Percentiles rank a stretch among this genome's conserved stretches.
phyloP scores from a whole-genome alignment of 2,888 invertebrate species.

The Nipponacmea schrenckii region DNA sequence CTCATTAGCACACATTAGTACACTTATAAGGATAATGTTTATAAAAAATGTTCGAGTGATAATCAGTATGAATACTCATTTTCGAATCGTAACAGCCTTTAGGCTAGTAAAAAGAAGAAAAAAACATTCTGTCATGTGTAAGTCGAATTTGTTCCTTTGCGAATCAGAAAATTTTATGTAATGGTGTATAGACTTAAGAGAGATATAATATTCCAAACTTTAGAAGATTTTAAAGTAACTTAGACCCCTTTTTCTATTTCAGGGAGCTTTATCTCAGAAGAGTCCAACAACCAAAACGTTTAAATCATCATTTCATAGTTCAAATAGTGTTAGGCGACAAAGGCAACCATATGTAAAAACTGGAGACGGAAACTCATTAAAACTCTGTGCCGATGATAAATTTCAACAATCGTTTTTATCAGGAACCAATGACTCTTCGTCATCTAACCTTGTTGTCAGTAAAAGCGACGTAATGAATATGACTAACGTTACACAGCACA shows the following conservation, averaged over 20 bases:
- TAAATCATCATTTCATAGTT: not conserved
- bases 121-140: too few species aligned
- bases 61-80: too few species aligned
- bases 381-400: not conserved
- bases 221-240: too few species aligned
- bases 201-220: too few species aligned
- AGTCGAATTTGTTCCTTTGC: too few species aligned
- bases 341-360: not conserved
- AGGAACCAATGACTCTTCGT: not conserved
- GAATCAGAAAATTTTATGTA: too few species aligned
- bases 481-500: not conserved
- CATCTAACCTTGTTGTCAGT: not conserved
- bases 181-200: too few species aligned
- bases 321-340: not conserved
- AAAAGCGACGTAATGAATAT: not conserved
- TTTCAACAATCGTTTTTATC: not conserved
- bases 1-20: too few species aligned
- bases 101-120: too few species aligned
- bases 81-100: too few species aligned
- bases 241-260: not conserved
- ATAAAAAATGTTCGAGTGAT: too few species aligned
- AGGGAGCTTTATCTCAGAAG: not conserved
- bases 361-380: not conserved
- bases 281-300: not conserved
- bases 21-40: too few species aligned